Conservation (phyloP, 2,113 vertebrate species). For the Paramormyrops kingsleyae region DNA sequence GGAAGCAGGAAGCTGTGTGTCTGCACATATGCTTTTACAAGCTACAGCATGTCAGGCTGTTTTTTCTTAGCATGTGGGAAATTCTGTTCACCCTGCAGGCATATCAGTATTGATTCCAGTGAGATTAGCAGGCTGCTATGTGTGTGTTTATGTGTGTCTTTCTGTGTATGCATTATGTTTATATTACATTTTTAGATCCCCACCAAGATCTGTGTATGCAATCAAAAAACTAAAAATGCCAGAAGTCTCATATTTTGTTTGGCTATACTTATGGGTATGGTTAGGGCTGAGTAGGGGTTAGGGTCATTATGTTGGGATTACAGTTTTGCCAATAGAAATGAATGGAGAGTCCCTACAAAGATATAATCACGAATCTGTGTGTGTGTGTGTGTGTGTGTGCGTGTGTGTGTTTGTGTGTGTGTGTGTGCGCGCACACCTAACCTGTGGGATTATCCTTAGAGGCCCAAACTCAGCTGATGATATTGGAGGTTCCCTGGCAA, state of each 20-base stretch:
- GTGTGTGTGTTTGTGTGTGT: constrained; percentile 12
- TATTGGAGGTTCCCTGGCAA: background rate
- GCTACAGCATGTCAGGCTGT: background rate
- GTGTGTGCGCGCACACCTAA: background rate
- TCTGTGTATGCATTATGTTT: background rate
- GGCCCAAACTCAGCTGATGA: background rate
- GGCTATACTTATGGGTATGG: too few relatives aligned
- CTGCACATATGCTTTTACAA: background rate
- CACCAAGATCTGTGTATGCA: too few relatives aligned
- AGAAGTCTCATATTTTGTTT: too few relatives aligned
- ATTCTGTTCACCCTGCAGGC: background rate
- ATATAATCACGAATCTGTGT: too few relatives aligned
- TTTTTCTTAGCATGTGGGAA: background rate
- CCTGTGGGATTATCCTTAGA: constrained; percentile 19
- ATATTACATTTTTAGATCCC: background rate
- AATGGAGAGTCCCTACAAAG: too few relatives aligned
- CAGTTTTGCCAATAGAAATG: too few relatives aligned
- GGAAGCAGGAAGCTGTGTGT: background rate
- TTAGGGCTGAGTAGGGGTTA: too few relatives aligned
- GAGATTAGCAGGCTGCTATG: background rate
- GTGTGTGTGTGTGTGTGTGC: background rate
- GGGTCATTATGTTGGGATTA: too few relatives aligned
- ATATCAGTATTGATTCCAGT: background rate
- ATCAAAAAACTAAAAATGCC: too few relatives aligned
- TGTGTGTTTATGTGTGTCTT: constrained; percentile 3